phyloP scores from a whole-genome alignment of 2,888 invertebrate species.

The Leptogaster cylindrica region DNA sequence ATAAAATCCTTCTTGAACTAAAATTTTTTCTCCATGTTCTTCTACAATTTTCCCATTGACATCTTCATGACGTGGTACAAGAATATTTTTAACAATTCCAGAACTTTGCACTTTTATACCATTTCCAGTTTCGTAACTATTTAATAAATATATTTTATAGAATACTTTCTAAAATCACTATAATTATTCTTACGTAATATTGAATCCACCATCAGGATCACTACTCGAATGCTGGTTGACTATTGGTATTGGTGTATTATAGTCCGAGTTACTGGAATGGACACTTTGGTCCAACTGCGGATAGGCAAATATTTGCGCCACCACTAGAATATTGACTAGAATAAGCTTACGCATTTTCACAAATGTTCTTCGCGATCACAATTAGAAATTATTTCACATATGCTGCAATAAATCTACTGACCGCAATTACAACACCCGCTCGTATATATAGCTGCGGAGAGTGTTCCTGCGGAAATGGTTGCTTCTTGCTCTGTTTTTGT shows the following conservation, averaged over 20 bases:
- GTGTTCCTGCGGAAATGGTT: background rate
- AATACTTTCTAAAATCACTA: background rate
- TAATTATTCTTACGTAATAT: slow-evolving; percentile 58
- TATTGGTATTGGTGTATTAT: slow-evolving; percentile 62
- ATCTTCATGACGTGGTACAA: slow-evolving; percentile 61
- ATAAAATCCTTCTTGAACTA: slow-evolving; percentile 72
- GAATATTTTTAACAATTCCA: slow-evolving; percentile 71
- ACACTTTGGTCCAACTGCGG: slow-evolving; percentile 14
- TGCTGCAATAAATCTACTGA: background rate
- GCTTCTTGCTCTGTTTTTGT: slow-evolving; percentile 9
- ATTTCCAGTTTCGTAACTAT: slow-evolving; percentile 79
- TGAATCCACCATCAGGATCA: slow-evolving; percentile 63
- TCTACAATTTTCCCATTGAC: slow-evolving; percentile 61
- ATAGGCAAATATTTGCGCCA: background rate
- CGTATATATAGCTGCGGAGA: slow-evolving; percentile 17
- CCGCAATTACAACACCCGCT: background rate
- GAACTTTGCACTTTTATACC: slow-evolving; percentile 78
- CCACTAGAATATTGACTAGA: background rate
- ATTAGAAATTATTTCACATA: background rate
- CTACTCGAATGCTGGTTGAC: slow-evolving; percentile 62
- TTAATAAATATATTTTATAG: background rate
- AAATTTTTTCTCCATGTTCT: slow-evolving; percentile 66
- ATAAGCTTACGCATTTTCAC: slow-evolving; percentile 8
- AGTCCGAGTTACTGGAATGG: slow-evolving; percentile 47
- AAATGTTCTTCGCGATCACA: slow-evolving; percentile 9